phyloP scores from a whole-genome alignment of 2,113 vertebrate species.

The rabbit (Oryctolagus cuniculus) region DNA sequence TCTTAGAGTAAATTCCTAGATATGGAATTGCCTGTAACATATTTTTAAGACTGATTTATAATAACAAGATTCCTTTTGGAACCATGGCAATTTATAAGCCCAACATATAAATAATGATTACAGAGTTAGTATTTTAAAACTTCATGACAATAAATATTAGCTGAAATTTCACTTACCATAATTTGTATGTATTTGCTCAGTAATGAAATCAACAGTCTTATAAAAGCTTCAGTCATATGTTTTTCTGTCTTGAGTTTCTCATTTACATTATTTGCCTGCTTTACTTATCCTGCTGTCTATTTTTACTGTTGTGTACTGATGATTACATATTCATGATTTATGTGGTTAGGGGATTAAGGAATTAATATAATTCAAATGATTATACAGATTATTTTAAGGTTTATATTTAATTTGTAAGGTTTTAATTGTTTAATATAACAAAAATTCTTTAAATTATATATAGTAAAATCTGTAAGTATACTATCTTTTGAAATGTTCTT shows the following conservation, averaged over 20 bases:
- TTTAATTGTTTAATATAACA: neutral
- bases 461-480: neutral
- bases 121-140: neutral
- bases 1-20: neutral
- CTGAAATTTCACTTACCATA: neutral
- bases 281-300: accelerated
- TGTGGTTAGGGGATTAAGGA: neutral
- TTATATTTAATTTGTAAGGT: neutral
- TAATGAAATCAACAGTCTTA: neutral
- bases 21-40: neutral
- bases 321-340: neutral
- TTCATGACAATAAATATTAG: neutral
- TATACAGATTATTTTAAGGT: neutral
- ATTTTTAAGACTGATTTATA: neutral
- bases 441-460: neutral
- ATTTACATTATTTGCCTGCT: neutral
- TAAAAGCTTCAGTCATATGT: neutral
- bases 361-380: neutral
- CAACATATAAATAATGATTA: neutral
- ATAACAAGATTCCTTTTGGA: neutral
- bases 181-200: neutral
- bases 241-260: neutral
- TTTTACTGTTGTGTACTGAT: neutral
- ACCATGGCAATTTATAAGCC: neutral
- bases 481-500: neutral